Evolutionary conservation across 2,113 vertebrate species (phyloP).

Genomic region (Epinephelus moara): DNA sequence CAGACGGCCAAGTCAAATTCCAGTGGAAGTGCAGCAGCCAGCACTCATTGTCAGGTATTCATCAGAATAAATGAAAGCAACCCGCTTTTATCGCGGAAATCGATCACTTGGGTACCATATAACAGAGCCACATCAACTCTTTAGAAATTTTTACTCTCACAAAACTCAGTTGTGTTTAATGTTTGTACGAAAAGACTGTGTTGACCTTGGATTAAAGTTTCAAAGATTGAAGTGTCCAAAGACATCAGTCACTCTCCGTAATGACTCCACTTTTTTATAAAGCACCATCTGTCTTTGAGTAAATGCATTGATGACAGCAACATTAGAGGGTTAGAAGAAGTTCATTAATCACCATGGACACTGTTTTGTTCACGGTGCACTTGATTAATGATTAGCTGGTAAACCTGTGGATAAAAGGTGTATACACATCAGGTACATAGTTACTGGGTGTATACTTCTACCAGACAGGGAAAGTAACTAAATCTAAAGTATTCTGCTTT

Average conservation of each 20-base stretch:
- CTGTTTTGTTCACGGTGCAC: neutral
- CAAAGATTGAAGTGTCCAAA: constrained; percentile 3
- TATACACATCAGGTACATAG: neutral
- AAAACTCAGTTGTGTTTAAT: constrained; percentile 12
- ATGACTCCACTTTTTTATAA: constrained; percentile 18
- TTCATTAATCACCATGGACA: constrained; percentile 33
- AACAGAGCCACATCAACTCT: neutral
- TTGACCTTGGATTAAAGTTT: constrained; percentile 44
- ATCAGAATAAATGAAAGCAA: constrained; percentile 23
- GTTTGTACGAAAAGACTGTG: neutral
- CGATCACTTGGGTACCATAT: neutral
- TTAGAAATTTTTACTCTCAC: neutral
- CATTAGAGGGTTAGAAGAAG: constrained; percentile 26
- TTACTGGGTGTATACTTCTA: neutral
- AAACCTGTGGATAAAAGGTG: neutral
- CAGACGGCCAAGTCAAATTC: constrained; percentile 25
- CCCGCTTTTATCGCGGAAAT: constrained; percentile 34
- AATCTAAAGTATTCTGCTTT: neutral
- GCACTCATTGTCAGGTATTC: constrained; percentile 17
- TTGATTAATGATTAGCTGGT: neutral
- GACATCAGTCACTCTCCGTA: constrained; percentile 34
- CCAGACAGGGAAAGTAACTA: neutral
- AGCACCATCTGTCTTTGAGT: constrained; percentile 28
- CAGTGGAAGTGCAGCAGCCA: constrained; percentile 9
- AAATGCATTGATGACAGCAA: constrained; percentile 19